Evolutionary conservation across 2,113 vertebrate genomes (phyloP), one percentile per base, ranked within the genome.

Genomic region (Sorex fumeus): DNA sequence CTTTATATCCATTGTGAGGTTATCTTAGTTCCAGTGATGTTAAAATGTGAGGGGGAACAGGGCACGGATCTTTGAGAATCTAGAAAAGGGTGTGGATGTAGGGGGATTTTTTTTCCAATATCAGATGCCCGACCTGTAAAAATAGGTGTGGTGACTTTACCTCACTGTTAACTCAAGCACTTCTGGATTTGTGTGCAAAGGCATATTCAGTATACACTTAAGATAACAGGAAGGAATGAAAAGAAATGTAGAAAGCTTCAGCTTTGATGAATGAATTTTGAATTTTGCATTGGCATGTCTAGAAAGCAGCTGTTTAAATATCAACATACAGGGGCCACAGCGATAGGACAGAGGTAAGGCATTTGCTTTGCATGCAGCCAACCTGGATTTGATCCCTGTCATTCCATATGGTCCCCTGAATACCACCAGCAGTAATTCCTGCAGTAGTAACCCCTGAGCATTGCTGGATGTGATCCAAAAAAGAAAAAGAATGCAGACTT

Each of bases 281-380:
- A 50, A 36, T 79, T 84, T 77, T 80, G 25, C 28, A 57, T 47
- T 74, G 57, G 53, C 2, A 23, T 2, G 64, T 53, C 30, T 45
- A 82, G 36, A 93, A 79, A 76, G 67, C 27, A 60, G 40, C 27
- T 85, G 43, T 90, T 93, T 85, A 62, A 67, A 77, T 88, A 87
- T 93, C 43, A 83, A 86, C 87, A 75, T 75, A 8, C 30, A 27
- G 4, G 7, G 40, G 40, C 40, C 7, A 7, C 4, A 40, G 40
- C 7, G 40, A 40, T 40, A 40, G 40, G 4, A 40, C 40, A 40
- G 40, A 3, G 40, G 40, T 3, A 40, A 7, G 40, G 40, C 40
- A 7, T 40, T 40, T 40, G 40, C 40, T 7, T 40, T 40, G 40
- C 40, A 40, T 4, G 40, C 40, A 40, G 40, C 40, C 40, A 40